These are phyloP conservation scores for Murina feae DNA, from an alignment of 2,113 vertebrate species.

Conservation along the genomic window DNA sequence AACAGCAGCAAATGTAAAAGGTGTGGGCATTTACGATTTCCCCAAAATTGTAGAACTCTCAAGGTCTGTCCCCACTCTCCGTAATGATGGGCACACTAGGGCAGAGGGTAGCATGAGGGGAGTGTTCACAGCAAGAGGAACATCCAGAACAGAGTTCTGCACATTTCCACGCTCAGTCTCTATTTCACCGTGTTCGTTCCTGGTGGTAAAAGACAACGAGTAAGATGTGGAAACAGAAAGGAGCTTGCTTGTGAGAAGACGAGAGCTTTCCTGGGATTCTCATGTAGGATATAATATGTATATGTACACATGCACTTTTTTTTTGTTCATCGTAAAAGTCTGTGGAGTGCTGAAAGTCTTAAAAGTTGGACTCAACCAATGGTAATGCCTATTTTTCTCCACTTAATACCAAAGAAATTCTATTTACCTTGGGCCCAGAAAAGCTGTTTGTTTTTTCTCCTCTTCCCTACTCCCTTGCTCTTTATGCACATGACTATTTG, in stretches of 20 bases:
- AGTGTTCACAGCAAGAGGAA: background rate
- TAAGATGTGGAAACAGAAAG: background rate
- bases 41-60: background rate
- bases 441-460: background rate
- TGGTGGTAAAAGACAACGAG: background rate
- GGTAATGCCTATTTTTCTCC: background rate
- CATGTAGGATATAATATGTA: background rate
- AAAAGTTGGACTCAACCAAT: background rate
- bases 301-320: background rate
- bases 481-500: background rate
- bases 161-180: background rate
- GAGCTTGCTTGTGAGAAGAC: background rate
- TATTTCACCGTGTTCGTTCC: background rate
- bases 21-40: background rate
- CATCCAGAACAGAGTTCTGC: background rate
- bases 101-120: background rate
- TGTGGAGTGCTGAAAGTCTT: background rate
- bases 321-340: slow-evolving; percentile 1
- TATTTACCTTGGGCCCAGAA: background rate
- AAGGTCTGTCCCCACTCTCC: background rate
- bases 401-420: background rate
- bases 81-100: background rate
- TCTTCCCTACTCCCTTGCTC: background rate
- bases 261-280: background rate
- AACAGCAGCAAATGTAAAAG: slow-evolving; percentile 54